A percentile compares a stretch with the other conserved stretches of the same genome.
These are phyloP conservation scores for Metalampra italica DNA, from an alignment of 2,888 invertebrate genomes.

Conservation along the genomic window DNA sequence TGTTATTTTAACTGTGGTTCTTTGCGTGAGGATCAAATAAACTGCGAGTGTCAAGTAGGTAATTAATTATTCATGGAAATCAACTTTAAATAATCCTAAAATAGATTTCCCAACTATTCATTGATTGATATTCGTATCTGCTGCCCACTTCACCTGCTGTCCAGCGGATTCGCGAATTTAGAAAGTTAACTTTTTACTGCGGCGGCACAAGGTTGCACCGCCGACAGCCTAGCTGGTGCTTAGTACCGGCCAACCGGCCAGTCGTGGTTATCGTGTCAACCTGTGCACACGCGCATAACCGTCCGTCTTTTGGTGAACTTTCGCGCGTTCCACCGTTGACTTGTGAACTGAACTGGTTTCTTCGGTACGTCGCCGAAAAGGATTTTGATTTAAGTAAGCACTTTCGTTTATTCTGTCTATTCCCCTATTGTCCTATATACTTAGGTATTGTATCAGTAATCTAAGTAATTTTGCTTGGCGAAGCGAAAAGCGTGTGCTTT, in stretches of 20 bases:
- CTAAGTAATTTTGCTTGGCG: neutral
- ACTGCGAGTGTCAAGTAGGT: too few relatives aligned
- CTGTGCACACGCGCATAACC: conserved; percentile 45
- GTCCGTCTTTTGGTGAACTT: conserved; percentile 4
- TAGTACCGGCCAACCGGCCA: conserved; percentile 30
- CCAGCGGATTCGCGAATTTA: conserved; percentile 59
- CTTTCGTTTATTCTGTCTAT: conserved; percentile 13
- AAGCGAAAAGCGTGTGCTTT: neutral
- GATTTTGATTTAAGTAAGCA: conserved; percentile 27
- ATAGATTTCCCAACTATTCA: neutral
- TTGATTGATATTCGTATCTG: neutral
- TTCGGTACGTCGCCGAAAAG: conserved; percentile 16
- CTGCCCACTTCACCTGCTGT: conserved; percentile 20
- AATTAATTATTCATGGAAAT: too few relatives aligned
- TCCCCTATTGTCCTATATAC: neutral
- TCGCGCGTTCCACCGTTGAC: conserved; percentile 16
- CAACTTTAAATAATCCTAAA: too few relatives aligned
- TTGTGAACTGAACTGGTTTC: conserved; percentile 29
- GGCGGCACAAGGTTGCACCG: conserved; percentile 51
- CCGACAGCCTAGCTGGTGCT: neutral
- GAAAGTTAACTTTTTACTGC: conserved; percentile 71
- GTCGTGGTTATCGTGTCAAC: conserved; percentile 56
- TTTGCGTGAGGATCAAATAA: too few relatives aligned
- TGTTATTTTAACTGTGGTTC: too few relatives aligned
- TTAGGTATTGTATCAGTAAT: neutral